Base-by-base conservation (phyloP, 2,888 invertebrate genomes). In the Watsonalla cultraria region DNA sequence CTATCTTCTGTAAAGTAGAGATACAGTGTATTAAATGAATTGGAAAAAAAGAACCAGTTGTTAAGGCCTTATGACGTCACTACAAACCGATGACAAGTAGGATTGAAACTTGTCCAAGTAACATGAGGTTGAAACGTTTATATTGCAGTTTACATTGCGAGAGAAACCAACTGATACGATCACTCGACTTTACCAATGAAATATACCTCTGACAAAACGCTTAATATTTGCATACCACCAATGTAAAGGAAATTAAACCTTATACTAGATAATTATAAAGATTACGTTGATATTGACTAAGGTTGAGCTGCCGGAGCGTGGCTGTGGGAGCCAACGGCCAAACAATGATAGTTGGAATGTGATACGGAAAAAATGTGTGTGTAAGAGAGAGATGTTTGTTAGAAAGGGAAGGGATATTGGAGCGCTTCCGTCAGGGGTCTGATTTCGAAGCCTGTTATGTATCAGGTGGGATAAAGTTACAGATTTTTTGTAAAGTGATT, bases 321-420 rank as follows among this genome's bases (percentile, higher is more conserved):
- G 74, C 84, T 76, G 76, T 86, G 86, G 84, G 86, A 86, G 80
- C 79, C 71, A 66, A 46, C 51, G 56, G 57, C 65, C 78, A 68
- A 80, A 84, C 86, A 86, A 85, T 84, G 80, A 74, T 61, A 76
- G 67, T 76, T 70, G 89, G 89, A 89, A 89, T 89, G 86, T 73
- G 76, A 80, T 76, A 80, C 74, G 72, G 80, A 84, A 82, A 68
- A 78, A 73, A 57, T 42, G 56, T 58, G 78, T 60, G 70, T 53
- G 74, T 77, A 70, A 54, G 78, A 75, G 73, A 70, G 51, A 54
- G 55, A 51, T 49, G 54, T 49, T 45, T 67, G 49, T 71, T 62
- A 52, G 75, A 72, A 72, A 72, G 56, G 60, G 60, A 63, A 55
- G 59, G 59, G 61, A 63, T 57, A 62, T 61, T 61, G 57, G 56